A percentile compares a stretch with the other conserved stretches of the same genome.
These are phyloP conservation scores for Halyomorpha halys DNA, from an alignment of 1,140 invertebrate genomes.

Conservation along the genomic window DNA sequence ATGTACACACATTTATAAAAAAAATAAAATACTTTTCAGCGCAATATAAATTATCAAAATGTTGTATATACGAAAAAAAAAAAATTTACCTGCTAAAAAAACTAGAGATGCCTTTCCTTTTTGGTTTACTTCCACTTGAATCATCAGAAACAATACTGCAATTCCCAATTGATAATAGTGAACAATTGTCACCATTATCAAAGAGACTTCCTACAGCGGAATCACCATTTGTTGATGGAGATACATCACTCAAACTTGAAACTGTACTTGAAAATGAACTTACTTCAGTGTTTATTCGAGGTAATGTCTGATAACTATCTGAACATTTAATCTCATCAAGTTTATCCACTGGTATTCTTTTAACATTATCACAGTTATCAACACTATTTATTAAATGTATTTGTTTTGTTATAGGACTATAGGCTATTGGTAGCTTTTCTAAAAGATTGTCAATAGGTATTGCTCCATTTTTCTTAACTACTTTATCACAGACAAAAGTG, in stretches of 20 bases:
- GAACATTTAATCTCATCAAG: conserved; percentile 10
- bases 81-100: conserved; percentile 31
- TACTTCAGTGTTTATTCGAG: conserved; percentile 34
- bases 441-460: conserved; percentile 28
- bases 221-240: conserved; percentile 31
- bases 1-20: no score
- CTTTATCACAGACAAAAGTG: neutral
- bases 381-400: conserved; percentile 33
- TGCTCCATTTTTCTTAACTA: conserved; percentile 20
- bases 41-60: neutral
- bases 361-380: conserved; percentile 18
- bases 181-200: conserved; percentile 28
- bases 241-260: conserved; percentile 33
- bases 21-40: no score
- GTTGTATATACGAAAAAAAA: neutral
- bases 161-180: conserved; percentile 23
- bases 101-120: conserved; percentile 31
- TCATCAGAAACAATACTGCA: conserved; percentile 29
- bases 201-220: conserved; percentile 27
- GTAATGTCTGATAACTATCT: conserved; percentile 20
- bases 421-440: conserved; percentile 34
- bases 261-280: conserved; percentile 38
- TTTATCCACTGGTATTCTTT: conserved; percentile 2
- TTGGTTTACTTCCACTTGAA: conserved; percentile 27
- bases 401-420: conserved; percentile 36